These are phyloP conservation scores for Alexandromys fortis DNA, from an alignment of 2,113 vertebrate species.

Conservation along the genomic window DNA sequence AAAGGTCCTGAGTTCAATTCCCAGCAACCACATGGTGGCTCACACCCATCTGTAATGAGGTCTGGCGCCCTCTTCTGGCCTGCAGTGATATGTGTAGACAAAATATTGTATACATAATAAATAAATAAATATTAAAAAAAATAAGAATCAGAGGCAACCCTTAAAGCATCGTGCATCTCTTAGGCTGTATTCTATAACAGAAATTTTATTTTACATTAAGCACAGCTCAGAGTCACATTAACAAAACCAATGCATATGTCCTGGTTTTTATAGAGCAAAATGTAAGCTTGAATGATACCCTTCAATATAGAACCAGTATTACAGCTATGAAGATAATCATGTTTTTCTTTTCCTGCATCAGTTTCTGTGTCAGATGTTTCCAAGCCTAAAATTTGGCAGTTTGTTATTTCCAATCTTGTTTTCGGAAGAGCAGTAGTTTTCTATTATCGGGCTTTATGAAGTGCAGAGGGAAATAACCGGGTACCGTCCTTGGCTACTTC, in stretches of 20 bases:
- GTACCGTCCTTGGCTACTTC: background rate
- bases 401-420: slow-evolving; percentile 36
- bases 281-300: background rate
- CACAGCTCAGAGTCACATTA: background rate
- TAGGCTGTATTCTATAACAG: background rate
- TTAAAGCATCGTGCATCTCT: background rate
- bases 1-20: too few relatives aligned
- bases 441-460: slow-evolving; percentile 37
- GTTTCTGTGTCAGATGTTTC: slow-evolving; percentile 27
- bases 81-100: too few relatives aligned
- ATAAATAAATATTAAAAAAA: too few relatives aligned
- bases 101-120: too few relatives aligned
- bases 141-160: background rate
- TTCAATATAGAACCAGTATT: background rate
- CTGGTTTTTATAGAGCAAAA: background rate
- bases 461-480: slow-evolving; percentile 31
- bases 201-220: background rate
- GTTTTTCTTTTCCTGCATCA: background rate
- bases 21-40: too few relatives aligned
- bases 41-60: too few relatives aligned
- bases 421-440: slow-evolving; percentile 45
- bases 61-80: too few relatives aligned
- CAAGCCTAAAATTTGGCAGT: slow-evolving; percentile 6
- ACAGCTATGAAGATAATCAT: background rate
- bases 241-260: background rate